A percentile compares a stretch with the other conserved stretches of the same genome.
Evolutionary conservation across 2,888 invertebrate species (phyloP).

Genomic region (Mesoligia furuncula): DNA sequence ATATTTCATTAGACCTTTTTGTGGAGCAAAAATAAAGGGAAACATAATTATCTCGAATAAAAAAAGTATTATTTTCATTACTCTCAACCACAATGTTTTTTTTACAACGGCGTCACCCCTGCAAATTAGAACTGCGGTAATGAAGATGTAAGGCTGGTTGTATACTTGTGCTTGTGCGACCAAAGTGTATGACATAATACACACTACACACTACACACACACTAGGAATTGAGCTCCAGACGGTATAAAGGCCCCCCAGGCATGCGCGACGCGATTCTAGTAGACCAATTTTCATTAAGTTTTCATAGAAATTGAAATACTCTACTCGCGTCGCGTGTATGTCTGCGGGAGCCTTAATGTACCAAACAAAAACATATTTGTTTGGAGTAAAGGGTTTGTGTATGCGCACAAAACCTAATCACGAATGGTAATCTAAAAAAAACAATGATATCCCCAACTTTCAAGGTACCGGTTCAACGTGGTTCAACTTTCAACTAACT

Average conservation of each 20-base stretch:
- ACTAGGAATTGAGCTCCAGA: neutral
- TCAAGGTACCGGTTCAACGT: neutral
- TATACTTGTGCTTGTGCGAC: slow-evolving; percentile 11
- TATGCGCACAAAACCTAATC: neutral
- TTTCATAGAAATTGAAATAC: too few species aligned
- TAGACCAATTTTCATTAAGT: too few species aligned
- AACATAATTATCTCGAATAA: slow-evolving; percentile 58
- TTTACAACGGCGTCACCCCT: slow-evolving; percentile 56
- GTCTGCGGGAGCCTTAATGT: too few species aligned
- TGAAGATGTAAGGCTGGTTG: slow-evolving; percentile 52
- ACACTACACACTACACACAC: too few species aligned
- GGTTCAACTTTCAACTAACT: too few species aligned
- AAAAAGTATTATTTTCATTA: slow-evolving; percentile 62
- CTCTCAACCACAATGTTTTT: slow-evolving; percentile 50
- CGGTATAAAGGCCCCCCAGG: neutral
- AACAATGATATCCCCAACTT: neutral
- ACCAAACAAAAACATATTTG: neutral
- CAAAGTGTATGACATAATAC: neutral
- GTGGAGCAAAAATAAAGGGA: slow-evolving; percentile 37
- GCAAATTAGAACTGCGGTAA: slow-evolving; percentile 64
- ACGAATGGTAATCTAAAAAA: neutral
- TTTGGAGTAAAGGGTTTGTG: neutral
- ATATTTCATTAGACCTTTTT: slow-evolving; percentile 58
- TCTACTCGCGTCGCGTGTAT: too few species aligned
- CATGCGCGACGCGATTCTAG: too few species aligned